Percentiles rank a stretch among this genome's conserved stretches.
Evolutionary conservation across 1,140 invertebrate genomes (phyloP).

Genomic region (Drosophila malerkotliana): DNA sequence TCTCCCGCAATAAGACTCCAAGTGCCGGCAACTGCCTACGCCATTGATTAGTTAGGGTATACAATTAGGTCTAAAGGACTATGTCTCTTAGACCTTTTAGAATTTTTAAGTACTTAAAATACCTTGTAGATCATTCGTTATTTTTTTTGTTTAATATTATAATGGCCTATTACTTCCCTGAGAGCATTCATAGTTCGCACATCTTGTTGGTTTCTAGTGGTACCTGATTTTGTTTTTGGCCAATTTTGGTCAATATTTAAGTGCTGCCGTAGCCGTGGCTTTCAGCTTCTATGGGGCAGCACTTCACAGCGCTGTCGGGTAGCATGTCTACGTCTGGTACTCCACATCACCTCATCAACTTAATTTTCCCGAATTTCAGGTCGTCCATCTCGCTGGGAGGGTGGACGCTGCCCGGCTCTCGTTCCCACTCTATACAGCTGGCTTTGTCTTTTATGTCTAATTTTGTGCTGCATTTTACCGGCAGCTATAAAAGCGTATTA

Average conservation of each 20-base stretch:
- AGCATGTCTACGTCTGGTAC: conserved; percentile 23
- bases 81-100: background rate
- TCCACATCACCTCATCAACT: conserved; percentile 67
- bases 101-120: no score
- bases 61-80: conserved; percentile 5
- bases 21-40: conserved; percentile 54
- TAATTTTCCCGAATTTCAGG: conserved; percentile 73
- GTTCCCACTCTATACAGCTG: background rate
- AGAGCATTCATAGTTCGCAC: conserved; percentile 26
- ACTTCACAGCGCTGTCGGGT: conserved; percentile 18
- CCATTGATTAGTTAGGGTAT: conserved; percentile 41
- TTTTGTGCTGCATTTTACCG: conserved; percentile 75
- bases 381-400: conserved; percentile 21
- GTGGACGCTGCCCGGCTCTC: no score
- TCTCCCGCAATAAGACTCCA: conserved; percentile 5
- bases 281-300: conserved; percentile 34
- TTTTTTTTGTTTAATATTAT: background rate
- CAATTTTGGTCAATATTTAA: conserved; percentile 84
- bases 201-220: conserved; percentile 54
- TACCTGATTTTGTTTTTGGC: conserved; percentile 86
- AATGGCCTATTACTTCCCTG: background rate
- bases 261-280: conserved; percentile 38
- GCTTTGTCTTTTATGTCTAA: conserved; percentile 75
- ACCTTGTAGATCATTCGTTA: background rate
- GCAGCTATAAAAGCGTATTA: conserved; percentile 82